Base-by-base conservation (phyloP, 2,113 vertebrate species). In the Leucoraja erinaceus region DNA sequence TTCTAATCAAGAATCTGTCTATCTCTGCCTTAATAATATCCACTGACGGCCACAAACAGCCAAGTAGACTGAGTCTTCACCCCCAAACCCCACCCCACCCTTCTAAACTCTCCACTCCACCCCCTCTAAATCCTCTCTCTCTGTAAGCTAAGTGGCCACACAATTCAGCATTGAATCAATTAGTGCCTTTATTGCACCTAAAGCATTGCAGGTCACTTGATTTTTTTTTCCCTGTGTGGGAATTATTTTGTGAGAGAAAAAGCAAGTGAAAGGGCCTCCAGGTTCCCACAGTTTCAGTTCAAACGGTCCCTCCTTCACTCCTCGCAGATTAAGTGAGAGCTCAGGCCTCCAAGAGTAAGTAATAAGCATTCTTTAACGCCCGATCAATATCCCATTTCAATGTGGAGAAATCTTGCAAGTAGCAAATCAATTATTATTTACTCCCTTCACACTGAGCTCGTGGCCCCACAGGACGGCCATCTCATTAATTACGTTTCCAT, bases 351-450 rank as follows among this genome's bases (percentile, higher is more conserved):
- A 28, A 56, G 10, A 11, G 47, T 47, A 83, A 83, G 54, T 10
- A 56, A 11, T 28, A 83, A 83, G 56, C 79, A 83, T 10, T 22
- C 47, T 83, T 66, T 28, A 83, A 56, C 22, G 22, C 79, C 47
- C 20, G 47, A 59, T 83, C 79, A 11, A 83, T 83, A 83, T 22
- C 47, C 47, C 54, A 83, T 83, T 83, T 83, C 20, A 83, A 25
- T 83, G 79, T 2, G 28, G 79, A 83, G 47, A 83, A 56, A 83
- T 83, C 79, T 18, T 54, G 79, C 20, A 25, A 83, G 47, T 56
- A 59, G 20, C 79, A 83, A 83, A 83, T 83, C 79, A 83, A 83
- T 83, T 25, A 47, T 54, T 59, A 83, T 83, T 83, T 83, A 83
- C 79, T 83, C 79, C 22, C 79, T 4, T 83, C 28, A 83, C 79